Conservation (phyloP, 2,888 invertebrate genomes). For the Lydus trimaculatus region DNA sequence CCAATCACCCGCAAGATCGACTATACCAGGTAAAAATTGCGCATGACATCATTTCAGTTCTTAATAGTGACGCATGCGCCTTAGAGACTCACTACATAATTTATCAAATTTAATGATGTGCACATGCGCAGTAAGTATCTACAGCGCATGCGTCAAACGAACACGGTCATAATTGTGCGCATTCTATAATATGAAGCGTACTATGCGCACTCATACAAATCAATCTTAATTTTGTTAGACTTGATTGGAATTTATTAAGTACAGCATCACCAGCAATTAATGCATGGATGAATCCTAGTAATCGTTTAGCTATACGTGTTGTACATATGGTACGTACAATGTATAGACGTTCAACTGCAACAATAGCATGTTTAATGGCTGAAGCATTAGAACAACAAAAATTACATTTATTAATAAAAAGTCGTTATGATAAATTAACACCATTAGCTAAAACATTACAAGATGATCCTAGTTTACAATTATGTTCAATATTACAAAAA, state of each 20-base stretch:
- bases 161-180: no score
- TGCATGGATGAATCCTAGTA: slow-evolving; percentile 97
- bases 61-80: no score
- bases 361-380: slow-evolving; percentile 94
- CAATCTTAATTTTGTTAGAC: slow-evolving; percentile 59
- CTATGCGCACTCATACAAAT: no score
- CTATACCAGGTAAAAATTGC: slow-evolving; percentile 88
- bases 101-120: no score
- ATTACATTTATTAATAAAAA: slow-evolving; percentile 80
- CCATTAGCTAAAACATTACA: slow-evolving; percentile 88
- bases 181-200: no score
- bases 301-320: slow-evolving; percentile 85
- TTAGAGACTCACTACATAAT: no score
- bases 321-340: slow-evolving; percentile 82
- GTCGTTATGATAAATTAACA: slow-evolving; percentile 89
- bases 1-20: slow-evolving; percentile 95
- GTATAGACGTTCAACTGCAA: slow-evolving; percentile 82
- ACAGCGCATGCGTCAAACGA: no score
- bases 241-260: slow-evolving; percentile 96
- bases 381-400: slow-evolving; percentile 89
- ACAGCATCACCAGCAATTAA: slow-evolving; percentile 97
- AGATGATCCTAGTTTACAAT: slow-evolving; percentile 94
- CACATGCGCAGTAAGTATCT: no score
- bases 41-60: no score
- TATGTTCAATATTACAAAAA: slow-evolving; percentile 87